A percentile compares a stretch with the other conserved stretches of the same genome.
These are phyloP conservation scores for Ephestia elutella DNA, from an alignment of 1,140 invertebrate genomes.

Conservation along the genomic window DNA sequence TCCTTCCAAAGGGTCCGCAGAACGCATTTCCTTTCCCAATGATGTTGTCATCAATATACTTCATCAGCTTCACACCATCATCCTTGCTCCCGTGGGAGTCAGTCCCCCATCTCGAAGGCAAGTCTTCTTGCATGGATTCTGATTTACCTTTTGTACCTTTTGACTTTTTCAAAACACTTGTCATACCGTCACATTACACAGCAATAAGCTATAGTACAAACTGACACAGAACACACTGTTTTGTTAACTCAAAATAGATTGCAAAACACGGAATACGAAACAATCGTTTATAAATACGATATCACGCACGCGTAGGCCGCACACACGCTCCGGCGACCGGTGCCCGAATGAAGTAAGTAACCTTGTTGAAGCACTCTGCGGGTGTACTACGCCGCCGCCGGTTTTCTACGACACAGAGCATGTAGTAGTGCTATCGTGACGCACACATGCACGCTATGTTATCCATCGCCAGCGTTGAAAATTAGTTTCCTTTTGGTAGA, in stretches of 20 bases:
- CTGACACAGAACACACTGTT: constrained; percentile 30
- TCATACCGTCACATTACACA: constrained; percentile 66
- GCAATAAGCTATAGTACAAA: constrained; percentile 24
- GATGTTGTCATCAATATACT: constrained; percentile 86
- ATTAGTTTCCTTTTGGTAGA: neutral
- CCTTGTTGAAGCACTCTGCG: neutral
- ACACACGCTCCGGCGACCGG: neutral
- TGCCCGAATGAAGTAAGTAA: neutral
- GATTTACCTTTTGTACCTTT: constrained; percentile 68
- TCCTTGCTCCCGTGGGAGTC: constrained; percentile 73
- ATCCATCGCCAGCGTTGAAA: constrained; percentile 12
- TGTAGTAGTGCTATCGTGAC: constrained; percentile 4
- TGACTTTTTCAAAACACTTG: constrained; percentile 69
- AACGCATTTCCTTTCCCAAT: constrained; percentile 86
- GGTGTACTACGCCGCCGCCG: neutral
- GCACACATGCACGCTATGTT: constrained; percentile 9
- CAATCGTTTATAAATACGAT: constrained; percentile 6
- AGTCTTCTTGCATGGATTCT: constrained; percentile 69
- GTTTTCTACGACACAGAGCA: neutral
- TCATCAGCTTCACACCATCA: constrained; percentile 80
- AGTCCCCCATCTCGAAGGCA: constrained; percentile 56
- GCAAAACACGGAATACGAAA: constrained; percentile 9
- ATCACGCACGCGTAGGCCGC: neutral
- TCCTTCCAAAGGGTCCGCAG: constrained; percentile 85
- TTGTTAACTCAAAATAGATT: constrained; percentile 22